Conservation (phyloP, 2,113 vertebrate species). For the Halcyon malimbica region DNA sequence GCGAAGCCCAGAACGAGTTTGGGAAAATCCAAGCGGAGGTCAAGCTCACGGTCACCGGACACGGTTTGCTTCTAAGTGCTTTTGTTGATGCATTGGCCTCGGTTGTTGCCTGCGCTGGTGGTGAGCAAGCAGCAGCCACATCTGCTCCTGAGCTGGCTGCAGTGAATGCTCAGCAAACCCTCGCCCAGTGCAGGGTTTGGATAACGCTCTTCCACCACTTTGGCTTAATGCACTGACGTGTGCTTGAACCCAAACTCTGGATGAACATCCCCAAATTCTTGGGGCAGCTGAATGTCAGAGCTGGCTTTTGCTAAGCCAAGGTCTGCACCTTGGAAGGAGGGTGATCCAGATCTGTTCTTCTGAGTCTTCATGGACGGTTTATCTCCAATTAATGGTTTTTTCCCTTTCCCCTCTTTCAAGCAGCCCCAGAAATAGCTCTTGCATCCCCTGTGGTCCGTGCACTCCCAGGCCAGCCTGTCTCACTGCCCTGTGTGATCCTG, state of each 20-base stretch:
- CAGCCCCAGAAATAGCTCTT: constrained; percentile 82
- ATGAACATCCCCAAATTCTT: fast-evolving
- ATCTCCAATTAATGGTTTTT: background rate
- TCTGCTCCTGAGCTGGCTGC: background rate
- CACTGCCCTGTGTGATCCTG: constrained; percentile 85
- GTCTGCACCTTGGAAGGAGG: background rate
- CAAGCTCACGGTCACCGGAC: constrained; percentile 81
- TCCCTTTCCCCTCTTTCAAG: constrained; percentile 24
- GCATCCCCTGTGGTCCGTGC: constrained; percentile 72
- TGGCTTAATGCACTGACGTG: background rate
- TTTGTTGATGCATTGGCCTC: fast-evolving
- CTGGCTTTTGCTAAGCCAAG: background rate
- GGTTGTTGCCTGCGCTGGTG: fast-evolving
- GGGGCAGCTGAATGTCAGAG: fast-evolving
- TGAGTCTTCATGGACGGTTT: fast-evolving
- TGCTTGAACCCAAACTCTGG: background rate
- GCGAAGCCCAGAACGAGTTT: constrained; percentile 88
- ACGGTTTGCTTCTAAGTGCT: constrained; percentile 70
- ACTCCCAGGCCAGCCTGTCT: constrained; percentile 80
- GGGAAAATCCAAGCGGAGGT: constrained; percentile 80
- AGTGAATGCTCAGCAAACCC: background rate
- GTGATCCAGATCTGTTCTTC: background rate
- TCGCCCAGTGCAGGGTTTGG: background rate
- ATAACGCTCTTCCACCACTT: background rate
- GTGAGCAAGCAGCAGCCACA: background rate